Evolutionary conservation across 2,113 vertebrate species (phyloP).

Genomic region (Oxyruncus cristatus): DNA sequence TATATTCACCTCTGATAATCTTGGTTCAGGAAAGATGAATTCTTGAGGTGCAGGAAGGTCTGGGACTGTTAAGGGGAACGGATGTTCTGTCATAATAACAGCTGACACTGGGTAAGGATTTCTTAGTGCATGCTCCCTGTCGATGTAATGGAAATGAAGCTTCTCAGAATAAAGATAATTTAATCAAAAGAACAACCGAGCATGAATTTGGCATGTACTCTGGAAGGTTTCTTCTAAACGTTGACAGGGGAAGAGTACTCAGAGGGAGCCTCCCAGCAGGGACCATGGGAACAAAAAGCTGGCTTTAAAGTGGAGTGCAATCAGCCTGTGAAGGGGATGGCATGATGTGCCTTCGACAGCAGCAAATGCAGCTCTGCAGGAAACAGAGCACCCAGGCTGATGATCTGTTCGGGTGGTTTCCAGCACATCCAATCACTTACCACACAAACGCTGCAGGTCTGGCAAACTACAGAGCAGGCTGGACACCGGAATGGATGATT

Average conservation of each 20-base stretch:
- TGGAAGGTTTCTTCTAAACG: not conserved
- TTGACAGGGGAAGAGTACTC: not conserved
- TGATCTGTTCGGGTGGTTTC: constrained; percentile 22
- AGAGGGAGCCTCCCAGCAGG: not conserved
- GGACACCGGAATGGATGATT: constrained; percentile 26
- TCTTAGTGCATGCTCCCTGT: not conserved
- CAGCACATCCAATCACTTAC: constrained; percentile 14
- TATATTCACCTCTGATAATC: not conserved
- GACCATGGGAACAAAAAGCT: not conserved
- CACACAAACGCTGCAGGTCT: constrained; percentile 9
- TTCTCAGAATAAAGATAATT: not conserved
- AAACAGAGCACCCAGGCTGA: not conserved
- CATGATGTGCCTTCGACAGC: not conserved
- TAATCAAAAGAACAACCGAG: not conserved
- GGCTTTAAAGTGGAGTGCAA: not conserved
- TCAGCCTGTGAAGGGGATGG: not conserved
- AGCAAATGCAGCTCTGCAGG: constrained; percentile 32
- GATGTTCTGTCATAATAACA: not conserved
- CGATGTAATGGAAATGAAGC: not conserved
- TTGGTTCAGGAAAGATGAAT: not conserved
- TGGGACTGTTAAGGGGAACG: not conserved
- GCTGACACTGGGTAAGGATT: not conserved
- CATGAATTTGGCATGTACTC: not conserved
- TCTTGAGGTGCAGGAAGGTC: not conserved
- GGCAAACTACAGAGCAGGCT: not conserved